These are phyloP conservation scores for Zingel zingel DNA, from an alignment of 2,113 vertebrate genomes.

Conservation along the genomic window DNA sequence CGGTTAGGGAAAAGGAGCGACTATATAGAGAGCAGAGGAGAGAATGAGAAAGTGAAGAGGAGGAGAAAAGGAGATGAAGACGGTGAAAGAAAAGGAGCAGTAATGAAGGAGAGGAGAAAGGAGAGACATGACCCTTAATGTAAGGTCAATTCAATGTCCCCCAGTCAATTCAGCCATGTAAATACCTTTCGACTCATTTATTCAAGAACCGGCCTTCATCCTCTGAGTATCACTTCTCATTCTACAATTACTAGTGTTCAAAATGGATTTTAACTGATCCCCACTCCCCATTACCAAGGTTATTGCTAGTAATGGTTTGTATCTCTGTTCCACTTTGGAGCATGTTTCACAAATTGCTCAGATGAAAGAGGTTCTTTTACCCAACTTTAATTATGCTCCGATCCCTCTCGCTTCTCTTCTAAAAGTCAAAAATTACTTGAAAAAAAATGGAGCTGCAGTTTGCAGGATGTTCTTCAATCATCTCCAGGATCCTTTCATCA, in stretches of 20 bases:
- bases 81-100: constrained; percentile 21
- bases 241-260: constrained; percentile 51
- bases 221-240: constrained; percentile 55
- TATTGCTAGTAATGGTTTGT: constrained; percentile 27
- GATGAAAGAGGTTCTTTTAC: constrained; percentile 27
- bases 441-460: constrained; percentile 34
- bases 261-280: constrained; percentile 56
- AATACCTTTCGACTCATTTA: constrained; percentile 65
- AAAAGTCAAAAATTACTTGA: constrained; percentile 46
- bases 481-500: constrained; percentile 48
- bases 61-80: constrained; percentile 19
- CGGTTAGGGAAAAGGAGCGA: constrained; percentile 54
- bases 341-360: constrained; percentile 17
- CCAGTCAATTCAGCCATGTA: constrained; percentile 50
- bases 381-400: constrained; percentile 39
- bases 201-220: constrained; percentile 50
- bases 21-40: constrained; percentile 43
- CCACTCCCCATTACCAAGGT: constrained; percentile 42
- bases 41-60: constrained; percentile 26
- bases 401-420: constrained; percentile 1
- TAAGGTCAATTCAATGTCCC: constrained; percentile 70
- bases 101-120: constrained; percentile 60
- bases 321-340: not conserved
- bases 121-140: constrained; percentile 61
- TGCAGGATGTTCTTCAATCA: constrained; percentile 51